These are phyloP conservation scores for Argyrosomus japonicus DNA, from an alignment of 2,113 vertebrate species.

Conservation along the genomic window DNA sequence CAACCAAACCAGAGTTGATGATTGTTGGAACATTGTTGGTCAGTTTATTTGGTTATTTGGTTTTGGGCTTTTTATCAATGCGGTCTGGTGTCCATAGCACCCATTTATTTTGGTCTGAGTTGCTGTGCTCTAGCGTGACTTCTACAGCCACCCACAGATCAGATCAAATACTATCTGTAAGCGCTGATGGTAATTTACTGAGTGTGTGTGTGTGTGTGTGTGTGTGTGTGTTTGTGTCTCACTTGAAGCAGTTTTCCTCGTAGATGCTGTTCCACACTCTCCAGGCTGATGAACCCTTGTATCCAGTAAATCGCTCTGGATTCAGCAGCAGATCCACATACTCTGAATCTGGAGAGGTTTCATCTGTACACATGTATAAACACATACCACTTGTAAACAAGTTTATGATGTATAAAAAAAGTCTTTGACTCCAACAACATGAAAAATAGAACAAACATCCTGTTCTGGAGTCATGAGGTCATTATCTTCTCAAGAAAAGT, in stretches of 20 bases:
- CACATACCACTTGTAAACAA: not conserved
- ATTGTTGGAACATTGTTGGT: too few relatives aligned
- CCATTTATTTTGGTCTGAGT: too few relatives aligned
- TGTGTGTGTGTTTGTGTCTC: slow-evolving; percentile 58
- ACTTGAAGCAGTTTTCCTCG: slow-evolving; percentile 99
- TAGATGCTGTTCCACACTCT: slow-evolving; percentile 99
- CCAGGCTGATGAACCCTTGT: slow-evolving; percentile 95
- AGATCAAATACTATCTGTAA: not conserved
- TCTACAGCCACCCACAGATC: too few relatives aligned
- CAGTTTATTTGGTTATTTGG: too few relatives aligned
- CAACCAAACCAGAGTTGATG: too few relatives aligned
- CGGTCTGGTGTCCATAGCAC: too few relatives aligned
- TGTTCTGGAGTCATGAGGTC: not conserved
- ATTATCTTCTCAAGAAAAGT: too few relatives aligned
- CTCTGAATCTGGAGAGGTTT: slow-evolving; percentile 91
- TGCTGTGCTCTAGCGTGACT: too few relatives aligned
- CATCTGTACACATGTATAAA: slow-evolving; percentile 83
- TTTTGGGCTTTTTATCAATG: too few relatives aligned
- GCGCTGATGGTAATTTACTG: not conserved
- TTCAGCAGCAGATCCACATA: slow-evolving; percentile 96
- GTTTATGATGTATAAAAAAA: too few relatives aligned
- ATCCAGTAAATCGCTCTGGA: slow-evolving; percentile 94
- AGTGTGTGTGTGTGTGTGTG: not conserved
- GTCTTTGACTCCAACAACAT: too few relatives aligned
- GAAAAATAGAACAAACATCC: too few relatives aligned